Base-by-base conservation (phyloP, 2,113 vertebrate genomes). In the Saguinus midas region DNA sequence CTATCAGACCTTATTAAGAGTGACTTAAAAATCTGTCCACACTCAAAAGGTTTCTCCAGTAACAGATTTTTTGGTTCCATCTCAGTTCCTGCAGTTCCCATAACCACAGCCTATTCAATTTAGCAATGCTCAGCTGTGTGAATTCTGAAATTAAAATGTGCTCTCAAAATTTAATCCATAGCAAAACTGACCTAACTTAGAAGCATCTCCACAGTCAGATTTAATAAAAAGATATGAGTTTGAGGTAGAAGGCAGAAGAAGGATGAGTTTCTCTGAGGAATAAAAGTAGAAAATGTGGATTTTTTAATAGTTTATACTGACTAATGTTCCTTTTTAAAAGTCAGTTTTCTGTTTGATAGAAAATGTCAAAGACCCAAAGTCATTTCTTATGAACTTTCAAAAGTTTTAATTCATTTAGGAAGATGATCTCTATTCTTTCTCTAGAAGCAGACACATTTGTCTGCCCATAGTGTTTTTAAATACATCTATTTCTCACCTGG, bases 61-160 rank as follows among this genome's bases (percentile, higher is more conserved):
- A 96, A 95, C 89, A 97, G 87, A 94, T 94, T 83, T 97, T 96
- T 97, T 98, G 35, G 88, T 97, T 98, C 93, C 92, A 61, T 86
- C 95, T 98, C 90, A 86, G 88, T 97, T 97, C 91, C 86, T 96
- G 57, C 50, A 78, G 84, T 87, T 80, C 84, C 43, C 84, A 55
- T 68, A 95, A 98, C 95, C 52, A 85, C 43, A 57, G 23, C 85
- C 93, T 96, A 37, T 97, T 97, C 92, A 94, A 43, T 94, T 97
- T 78, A 93, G 82, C 82, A 87, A 73, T 73, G 64, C 66, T 96
- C 14, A 0, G 91, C 80, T 95, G 37, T 90, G 93, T 96, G 92
- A 91, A 95, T 64, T 73, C 61, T 92, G 94, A 97, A 98, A 97
- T 97, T 97, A 98, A 98, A 98, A 97, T 61, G 95, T 23, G 43